A percentile compares a stretch with the other conserved stretches of the same genome.
phyloP scores from a whole-genome alignment of 2,797 vertebrate genomes.

The Cryptoblepharus egeriae region DNA sequence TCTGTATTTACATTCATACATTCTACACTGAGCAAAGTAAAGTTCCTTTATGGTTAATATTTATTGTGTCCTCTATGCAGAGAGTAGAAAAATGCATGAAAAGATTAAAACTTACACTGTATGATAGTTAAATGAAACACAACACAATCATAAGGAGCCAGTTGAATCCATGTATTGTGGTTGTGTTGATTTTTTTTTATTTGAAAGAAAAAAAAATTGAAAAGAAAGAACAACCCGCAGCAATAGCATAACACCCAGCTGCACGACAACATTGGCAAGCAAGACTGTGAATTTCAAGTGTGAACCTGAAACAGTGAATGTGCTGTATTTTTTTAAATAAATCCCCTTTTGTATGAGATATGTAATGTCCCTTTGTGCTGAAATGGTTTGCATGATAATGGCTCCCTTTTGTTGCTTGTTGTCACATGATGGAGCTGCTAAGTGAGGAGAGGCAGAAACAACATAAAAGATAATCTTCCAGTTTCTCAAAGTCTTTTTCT shows the following conservation, averaged over 20 bases:
- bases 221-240: not conserved
- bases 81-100: slow-evolving; percentile 48
- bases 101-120: slow-evolving; percentile 58
- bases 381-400: slow-evolving; percentile 90
- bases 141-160: slow-evolving; percentile 45
- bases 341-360: slow-evolving; percentile 85
- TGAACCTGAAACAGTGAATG: slow-evolving; percentile 72
- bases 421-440: slow-evolving; percentile 79
- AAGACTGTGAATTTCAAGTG: slow-evolving; percentile 70
- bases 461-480: slow-evolving; percentile 72
- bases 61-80: slow-evolving; percentile 56
- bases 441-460: slow-evolving; percentile 74
- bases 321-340: slow-evolving; percentile 76
- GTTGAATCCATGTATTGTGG: slow-evolving; percentile 69
- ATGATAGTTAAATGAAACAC: slow-evolving; percentile 48
- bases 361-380: slow-evolving; percentile 84
- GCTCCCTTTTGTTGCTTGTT: slow-evolving; percentile 80
- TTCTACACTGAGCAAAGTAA: slow-evolving; percentile 36
- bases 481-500: slow-evolving; percentile 62
- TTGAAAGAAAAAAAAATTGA: not conserved
- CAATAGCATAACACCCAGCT: slow-evolving; percentile 64
- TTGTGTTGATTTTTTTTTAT: slow-evolving; percentile 28
- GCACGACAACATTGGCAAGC: slow-evolving; percentile 74
- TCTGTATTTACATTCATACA: slow-evolving; percentile 11
- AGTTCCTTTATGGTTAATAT: slow-evolving; percentile 29